A percentile compares a stretch with the other conserved stretches of the same genome.
Evolutionary conservation across 53 echinoderm and acorn worm species (phyloP).

Genomic region (Zoroaster sp.): DNA sequence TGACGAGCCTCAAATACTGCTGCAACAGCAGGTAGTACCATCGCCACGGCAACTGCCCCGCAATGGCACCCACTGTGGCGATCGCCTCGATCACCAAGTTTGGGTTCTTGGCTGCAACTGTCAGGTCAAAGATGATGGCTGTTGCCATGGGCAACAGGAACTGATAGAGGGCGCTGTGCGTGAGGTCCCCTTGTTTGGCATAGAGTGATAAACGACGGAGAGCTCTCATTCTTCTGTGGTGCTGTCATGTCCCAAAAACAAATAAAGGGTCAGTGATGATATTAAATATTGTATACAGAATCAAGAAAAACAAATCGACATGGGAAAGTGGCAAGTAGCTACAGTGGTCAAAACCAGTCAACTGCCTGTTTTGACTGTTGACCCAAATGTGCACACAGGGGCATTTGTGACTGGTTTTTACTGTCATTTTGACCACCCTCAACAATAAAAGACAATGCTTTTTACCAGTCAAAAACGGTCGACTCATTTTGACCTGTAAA

Average conservation of each 20-base stretch:
- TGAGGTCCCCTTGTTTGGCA: constrained; percentile 68
- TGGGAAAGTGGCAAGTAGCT: no score
- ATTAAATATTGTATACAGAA: no score
- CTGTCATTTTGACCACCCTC: no score
- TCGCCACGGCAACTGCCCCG: constrained; percentile 81
- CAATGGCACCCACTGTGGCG: constrained; percentile 83
- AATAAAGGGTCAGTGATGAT: not conserved
- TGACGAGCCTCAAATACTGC: constrained; percentile 88
- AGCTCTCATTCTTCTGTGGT: constrained; percentile 88
- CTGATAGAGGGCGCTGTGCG: constrained; percentile 65
- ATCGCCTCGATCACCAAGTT: constrained; percentile 88
- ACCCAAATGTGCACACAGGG: no score
- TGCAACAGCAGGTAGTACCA: constrained; percentile 72
- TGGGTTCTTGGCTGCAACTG: constrained; percentile 69
- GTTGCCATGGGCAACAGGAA: constrained; percentile 86
- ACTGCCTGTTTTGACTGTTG: no score
- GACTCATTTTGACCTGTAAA: no score
- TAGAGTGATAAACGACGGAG: constrained; percentile 72
- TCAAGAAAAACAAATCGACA: no score
- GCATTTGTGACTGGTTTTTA: no score
- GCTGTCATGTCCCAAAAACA: constrained; percentile 50
- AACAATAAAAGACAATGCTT: no score
- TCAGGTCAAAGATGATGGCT: constrained; percentile 81
- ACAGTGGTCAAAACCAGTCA: no score
- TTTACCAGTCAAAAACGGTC: no score